phyloP scores from a whole-genome alignment of 2,113 vertebrate genomes.

The Ellobius talpinus region DNA sequence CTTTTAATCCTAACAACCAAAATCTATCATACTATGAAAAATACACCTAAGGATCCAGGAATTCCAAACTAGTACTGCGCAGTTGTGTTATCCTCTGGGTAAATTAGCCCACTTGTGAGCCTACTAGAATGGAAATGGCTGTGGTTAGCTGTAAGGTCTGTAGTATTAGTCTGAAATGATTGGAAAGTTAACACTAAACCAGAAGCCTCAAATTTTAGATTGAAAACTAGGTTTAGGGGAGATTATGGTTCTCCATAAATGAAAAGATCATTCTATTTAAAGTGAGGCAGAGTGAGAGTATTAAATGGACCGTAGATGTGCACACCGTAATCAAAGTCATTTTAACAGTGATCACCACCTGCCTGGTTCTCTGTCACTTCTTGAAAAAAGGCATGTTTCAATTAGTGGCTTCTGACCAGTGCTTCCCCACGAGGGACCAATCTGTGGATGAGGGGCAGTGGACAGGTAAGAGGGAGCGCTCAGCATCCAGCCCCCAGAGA shows the following conservation, averaged over 20 bases:
- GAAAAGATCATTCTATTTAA: conserved; percentile 3
- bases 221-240: neutral
- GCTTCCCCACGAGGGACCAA: conserved; percentile 44
- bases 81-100: neutral
- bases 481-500: neutral
- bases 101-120: neutral
- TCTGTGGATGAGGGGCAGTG: neutral
- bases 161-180: neutral
- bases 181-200: neutral
- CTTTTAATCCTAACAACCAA: conserved; percentile 25
- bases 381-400: neutral
- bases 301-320: neutral
- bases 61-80: neutral
- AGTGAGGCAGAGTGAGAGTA: neutral
- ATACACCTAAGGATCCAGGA: neutral
- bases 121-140: neutral
- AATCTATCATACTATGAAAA: neutral
- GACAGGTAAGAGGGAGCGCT: conserved; percentile 1
- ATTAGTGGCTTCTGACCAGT: neutral
- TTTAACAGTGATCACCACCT: conserved; percentile 7
- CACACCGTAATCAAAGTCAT: neutral
- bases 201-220: neutral
- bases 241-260: neutral
- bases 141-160: neutral
- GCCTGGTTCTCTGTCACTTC: neutral